These are phyloP conservation scores for Salticus scenicus DNA, from an alignment of 2,888 invertebrate genomes.

Conservation along the genomic window DNA sequence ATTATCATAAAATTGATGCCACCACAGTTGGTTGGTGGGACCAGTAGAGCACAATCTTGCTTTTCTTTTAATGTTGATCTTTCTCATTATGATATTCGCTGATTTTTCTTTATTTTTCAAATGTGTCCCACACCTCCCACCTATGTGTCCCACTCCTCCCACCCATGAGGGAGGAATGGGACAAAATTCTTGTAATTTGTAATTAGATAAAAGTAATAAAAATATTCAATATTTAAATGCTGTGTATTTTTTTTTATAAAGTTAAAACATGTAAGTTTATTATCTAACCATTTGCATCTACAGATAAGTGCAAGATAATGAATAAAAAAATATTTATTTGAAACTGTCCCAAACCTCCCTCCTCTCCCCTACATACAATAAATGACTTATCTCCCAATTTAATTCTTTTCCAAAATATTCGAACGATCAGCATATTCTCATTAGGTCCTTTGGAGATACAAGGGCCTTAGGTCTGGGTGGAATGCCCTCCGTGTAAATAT, in stretches of 20 bases:
- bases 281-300: constrained; percentile 8
- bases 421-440: too few relatives aligned
- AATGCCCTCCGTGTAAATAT: too few relatives aligned
- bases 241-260: background rate
- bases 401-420: too few relatives aligned
- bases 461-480: too few relatives aligned
- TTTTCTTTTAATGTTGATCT: constrained; percentile 6
- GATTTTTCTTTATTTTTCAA: background rate
- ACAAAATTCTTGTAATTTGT: constrained; percentile 8
- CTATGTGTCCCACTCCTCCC: background rate
- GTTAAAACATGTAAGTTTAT: constrained; percentile 4
- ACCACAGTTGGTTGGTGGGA: background rate
- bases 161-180: constrained; percentile 9
- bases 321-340: background rate
- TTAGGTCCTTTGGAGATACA: too few relatives aligned
- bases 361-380: background rate
- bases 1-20: background rate
- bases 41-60: constrained; percentile 1
- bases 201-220: constrained; percentile 10
- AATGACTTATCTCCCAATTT: too few relatives aligned
- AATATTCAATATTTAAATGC: background rate
- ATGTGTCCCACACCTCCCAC: background rate
- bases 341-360: constrained; percentile 2
- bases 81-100: constrained; percentile 1
- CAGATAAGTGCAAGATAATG: background rate